Evolutionary conservation across 2,797 vertebrate genomes (phyloP).

Genomic region (Sciurus carolinensis): DNA sequence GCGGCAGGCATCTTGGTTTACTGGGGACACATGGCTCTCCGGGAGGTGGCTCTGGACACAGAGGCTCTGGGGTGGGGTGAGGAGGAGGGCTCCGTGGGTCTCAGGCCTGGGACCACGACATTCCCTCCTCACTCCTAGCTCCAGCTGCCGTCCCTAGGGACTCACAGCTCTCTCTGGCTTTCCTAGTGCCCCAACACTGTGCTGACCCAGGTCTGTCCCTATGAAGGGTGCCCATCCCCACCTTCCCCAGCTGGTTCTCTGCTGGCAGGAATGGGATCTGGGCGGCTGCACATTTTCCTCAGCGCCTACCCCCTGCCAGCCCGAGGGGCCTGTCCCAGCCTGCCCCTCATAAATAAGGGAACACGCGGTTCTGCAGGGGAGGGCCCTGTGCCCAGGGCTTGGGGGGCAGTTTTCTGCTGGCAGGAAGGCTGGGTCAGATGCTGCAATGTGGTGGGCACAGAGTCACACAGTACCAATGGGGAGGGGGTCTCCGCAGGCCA

Average conservation of each 20-base stretch:
- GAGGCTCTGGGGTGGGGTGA: neutral
- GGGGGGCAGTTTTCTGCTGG: conserved; percentile 64
- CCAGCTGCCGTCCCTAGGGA: neutral
- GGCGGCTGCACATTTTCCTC: conserved; percentile 61
- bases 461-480: neutral
- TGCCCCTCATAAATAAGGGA: conserved; percentile 88
- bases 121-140: neutral
- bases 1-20: neutral
- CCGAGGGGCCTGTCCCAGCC: conserved; percentile 86
- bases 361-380: conserved; percentile 84
- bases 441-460: neutral
- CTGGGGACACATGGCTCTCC: neutral
- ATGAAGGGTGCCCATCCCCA: neutral
- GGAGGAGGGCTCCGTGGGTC: neutral
- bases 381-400: conserved; percentile 57
- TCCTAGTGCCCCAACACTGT: neutral
- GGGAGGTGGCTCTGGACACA: neutral
- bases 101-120: no score
- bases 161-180: neutral
- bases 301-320: conserved; percentile 69
- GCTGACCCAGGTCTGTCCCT: conserved; percentile 62
- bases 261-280: conserved; percentile 66
- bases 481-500: neutral
- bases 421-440: conserved; percentile 50
- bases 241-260: conserved; percentile 40